Evolutionary conservation across 2,888 invertebrate genomes (phyloP), one percentile per base, ranked within the genome.

Genomic region (Yponomeuta plumbellus): DNA sequence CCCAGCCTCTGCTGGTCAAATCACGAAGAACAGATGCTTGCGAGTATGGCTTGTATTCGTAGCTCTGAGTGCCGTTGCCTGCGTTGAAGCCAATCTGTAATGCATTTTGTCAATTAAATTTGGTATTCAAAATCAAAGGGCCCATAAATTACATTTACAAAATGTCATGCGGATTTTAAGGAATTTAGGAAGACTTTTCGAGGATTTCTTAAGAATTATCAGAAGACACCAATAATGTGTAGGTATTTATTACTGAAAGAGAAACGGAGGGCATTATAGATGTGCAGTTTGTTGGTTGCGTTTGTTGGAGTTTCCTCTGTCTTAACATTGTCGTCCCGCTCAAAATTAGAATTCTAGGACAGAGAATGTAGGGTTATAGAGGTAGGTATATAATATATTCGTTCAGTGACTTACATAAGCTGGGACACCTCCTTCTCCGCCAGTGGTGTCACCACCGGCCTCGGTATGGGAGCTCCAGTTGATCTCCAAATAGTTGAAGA

Each of bases 71-170:
- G 21, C 97, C 98, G 79, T 98, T 97, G 66, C 99, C 99, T 66
- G 96, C 99, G 83, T 99, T 99, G 83, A 99, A 99, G 59, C 99
- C 99, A 77, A 97, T 95, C 97, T 97, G 76, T 58, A 84, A 52
- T 13, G 44, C 17, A 17, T 52, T 5, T 13, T 3, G 17, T 13
- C 17, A 4, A 17, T 52, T 52, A 52, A 17, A 17, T 52, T 52
- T 17, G 17, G 17, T 5, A 17, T 52, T 44, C 44, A 44, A 1
- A 13, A 13, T 6, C 34, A 8, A 5, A 34, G 5, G 34, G 6
- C 34, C 34, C 8, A 0, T 8, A 34, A 34, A 8, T 34, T 6
- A 4, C 34, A 34, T 8, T 34, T 34, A 34, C 34, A 34, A 8
- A 34, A 34, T n/a, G n/a, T 8, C 34, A 26, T 26, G 26, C 26